Conservation (phyloP, 2,888 invertebrate species). For the Ferrisia virgata region DNA sequence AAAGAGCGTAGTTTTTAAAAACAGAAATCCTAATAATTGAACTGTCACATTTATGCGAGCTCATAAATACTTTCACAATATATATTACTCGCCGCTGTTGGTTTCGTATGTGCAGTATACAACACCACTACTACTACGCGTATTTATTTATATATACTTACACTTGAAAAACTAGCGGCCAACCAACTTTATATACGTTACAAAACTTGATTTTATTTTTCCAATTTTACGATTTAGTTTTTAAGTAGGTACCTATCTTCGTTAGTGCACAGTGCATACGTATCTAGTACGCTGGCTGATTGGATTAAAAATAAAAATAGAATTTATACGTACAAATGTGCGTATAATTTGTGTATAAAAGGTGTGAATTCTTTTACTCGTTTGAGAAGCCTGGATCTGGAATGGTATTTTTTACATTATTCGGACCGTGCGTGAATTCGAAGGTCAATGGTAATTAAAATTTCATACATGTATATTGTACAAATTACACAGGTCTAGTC, state of each 20-base stretch:
- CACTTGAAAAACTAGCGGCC: not conserved
- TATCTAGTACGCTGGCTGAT: too few relatives aligned
- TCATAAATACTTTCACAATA: constrained; percentile 6
- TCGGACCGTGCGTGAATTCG: not conserved
- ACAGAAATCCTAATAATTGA: constrained; percentile 16
- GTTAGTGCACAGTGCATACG: too few relatives aligned
- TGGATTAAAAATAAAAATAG: too few relatives aligned
- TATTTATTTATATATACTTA: too few relatives aligned
- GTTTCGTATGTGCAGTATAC: not conserved
- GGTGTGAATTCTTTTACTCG: not conserved
- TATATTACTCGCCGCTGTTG: not conserved
- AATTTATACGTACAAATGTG: not conserved
- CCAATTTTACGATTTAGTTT: not conserved
- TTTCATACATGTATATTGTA: not conserved
- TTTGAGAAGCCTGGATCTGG: not conserved
- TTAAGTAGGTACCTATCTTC: too few relatives aligned
- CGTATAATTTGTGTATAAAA: not conserved
- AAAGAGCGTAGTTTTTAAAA: not conserved
- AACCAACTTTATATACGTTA: not conserved
- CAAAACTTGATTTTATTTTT: constrained; percentile 8
- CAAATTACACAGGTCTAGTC: not conserved
- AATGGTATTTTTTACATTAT: not conserved
- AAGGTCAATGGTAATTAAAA: not conserved
- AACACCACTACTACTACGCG: too few relatives aligned
- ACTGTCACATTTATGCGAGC: constrained; percentile 30